phyloP scores from a whole-genome alignment of 2,113 vertebrate genomes.

The Bos taurus region ARS-UCD2.0 NC_037336.1:100544001-100544500 shows the following conservation, averaged over 20 bases:
- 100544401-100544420: neutral
- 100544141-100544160: neutral
- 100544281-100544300: neutral
- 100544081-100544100: neutral
- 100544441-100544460: neutral
- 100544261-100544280: neutral
- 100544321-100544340: neutral
- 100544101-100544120: neutral
- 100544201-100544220: neutral
- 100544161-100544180: neutral
- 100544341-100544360: neutral
- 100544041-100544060: fast-evolving
- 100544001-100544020: fast-evolving
- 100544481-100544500: neutral
- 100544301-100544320: neutral
- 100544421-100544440: neutral
- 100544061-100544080: neutral
- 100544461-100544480: neutral
- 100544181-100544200: neutral
- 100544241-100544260: neutral
- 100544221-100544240: neutral
- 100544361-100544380: neutral
- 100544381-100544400: too few relatives aligned
- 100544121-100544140: neutral
- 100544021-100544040: fast-evolving